A percentile compares a stretch with the other conserved stretches of the same genome.
phyloP scores from a whole-genome alignment of 2,797 vertebrate genomes.

The Xenentodon cancila region DNA sequence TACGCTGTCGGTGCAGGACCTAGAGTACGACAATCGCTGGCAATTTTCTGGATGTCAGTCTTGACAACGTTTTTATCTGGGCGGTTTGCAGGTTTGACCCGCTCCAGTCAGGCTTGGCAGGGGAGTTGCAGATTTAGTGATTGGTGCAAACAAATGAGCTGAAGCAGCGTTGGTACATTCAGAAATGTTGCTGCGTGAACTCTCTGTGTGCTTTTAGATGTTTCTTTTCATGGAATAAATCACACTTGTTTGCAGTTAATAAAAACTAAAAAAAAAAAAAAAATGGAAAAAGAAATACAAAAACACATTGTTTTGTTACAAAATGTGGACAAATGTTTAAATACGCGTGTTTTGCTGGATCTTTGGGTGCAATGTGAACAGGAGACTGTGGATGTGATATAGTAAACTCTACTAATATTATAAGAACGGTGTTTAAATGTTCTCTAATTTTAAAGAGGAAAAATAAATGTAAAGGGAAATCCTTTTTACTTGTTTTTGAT shows the following conservation, averaged over 20 bases:
- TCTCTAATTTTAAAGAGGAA: constrained; percentile 28
- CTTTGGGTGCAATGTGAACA: constrained; percentile 33
- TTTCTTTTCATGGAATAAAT: neutral
- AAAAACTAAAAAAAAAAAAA: neutral
- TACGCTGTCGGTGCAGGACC: constrained; percentile 5
- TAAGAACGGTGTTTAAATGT: constrained; percentile 24
- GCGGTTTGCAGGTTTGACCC: no score
- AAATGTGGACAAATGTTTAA: neutral
- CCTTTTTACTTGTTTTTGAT: constrained; percentile 82
- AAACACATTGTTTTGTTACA: no score
- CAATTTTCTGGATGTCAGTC: no score
- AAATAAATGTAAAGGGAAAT: constrained; percentile 59
- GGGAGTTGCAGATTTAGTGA: no score
- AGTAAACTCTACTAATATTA: constrained; percentile 31
- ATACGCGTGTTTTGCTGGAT: neutral
- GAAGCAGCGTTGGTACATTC: no score
- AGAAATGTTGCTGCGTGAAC: no score
- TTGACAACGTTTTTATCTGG: no score
- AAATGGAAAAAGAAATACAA: no score
- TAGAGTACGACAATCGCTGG: neutral
- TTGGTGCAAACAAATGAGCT: no score
- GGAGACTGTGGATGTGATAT: constrained; percentile 26
- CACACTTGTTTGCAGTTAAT: neutral
- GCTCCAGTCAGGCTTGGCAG: no score
- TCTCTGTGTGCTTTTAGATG: no score